Percentiles rank a stretch among this genome's conserved stretches.
Conservation (phyloP, 2,888 invertebrate species). For the Alentia gelatinosa region DNA sequence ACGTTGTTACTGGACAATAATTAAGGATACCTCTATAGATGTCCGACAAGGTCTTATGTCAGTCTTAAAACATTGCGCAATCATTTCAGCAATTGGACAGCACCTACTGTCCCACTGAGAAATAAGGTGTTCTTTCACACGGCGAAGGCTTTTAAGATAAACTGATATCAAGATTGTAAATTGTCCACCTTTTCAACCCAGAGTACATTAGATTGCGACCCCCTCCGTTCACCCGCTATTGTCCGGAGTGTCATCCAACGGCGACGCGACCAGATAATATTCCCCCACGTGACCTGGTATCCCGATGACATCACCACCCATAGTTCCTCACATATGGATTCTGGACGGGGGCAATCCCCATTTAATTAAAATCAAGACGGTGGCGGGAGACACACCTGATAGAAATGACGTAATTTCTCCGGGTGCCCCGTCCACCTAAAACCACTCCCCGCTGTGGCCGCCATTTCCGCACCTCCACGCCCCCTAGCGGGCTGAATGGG, state of each 20-base stretch:
- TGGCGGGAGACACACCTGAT: not conserved
- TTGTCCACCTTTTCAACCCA: not conserved
- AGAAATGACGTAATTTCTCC: not conserved
- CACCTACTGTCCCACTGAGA: no score
- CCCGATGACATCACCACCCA: not conserved
- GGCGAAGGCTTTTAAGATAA: not conserved
- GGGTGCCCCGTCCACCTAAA: not conserved
- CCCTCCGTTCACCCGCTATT: not conserved
- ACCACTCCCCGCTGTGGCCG: not conserved
- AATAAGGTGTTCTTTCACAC: no score
- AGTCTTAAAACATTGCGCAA: no score
- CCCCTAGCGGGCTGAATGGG: not conserved
- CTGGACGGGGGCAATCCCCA: not conserved
- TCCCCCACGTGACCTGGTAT: not conserved
- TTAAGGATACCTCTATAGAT: no score
- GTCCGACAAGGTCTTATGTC: no score
- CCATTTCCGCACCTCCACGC: not conserved
- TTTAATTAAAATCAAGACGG: slow-evolving; percentile 16
- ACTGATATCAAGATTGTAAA: not conserved
- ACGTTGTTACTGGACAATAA: no score
- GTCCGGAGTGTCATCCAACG: not conserved
- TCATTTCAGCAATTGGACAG: no score
- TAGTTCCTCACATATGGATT: not conserved
- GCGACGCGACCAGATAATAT: no score
- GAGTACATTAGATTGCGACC: not conserved